phyloP scores from a whole-genome alignment of 2,888 invertebrate species.

The Euzophera pinguis region DNA sequence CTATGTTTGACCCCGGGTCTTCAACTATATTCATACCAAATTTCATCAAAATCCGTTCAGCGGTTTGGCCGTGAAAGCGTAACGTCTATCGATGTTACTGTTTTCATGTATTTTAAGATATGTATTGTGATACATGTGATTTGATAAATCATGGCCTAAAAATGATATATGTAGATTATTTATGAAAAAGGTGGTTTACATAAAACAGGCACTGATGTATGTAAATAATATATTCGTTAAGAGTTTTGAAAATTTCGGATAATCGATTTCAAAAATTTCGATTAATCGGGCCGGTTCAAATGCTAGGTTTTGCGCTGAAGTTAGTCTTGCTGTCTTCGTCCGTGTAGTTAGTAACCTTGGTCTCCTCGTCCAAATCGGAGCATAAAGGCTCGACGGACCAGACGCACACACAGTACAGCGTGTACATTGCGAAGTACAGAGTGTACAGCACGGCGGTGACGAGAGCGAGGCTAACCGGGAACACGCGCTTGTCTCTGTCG shows the following conservation, averaged over 20 bases:
- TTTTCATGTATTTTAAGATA: no score
- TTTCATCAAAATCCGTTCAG: no score
- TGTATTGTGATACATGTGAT: no score
- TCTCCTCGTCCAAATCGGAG: conserved; percentile 25
- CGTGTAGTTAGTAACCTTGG: conserved; percentile 33
- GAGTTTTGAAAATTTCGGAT: no score
- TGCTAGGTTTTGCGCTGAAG: conserved; percentile 17
- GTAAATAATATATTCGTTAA: not conserved
- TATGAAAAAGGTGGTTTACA: no score
- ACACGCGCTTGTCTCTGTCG: conserved; percentile 30
- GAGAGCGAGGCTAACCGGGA: conserved; percentile 39
- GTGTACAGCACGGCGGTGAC: conserved; percentile 46
- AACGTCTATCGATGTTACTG: no score
- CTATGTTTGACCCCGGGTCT: no score
- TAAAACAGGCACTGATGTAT: no score
- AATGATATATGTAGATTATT: no score
- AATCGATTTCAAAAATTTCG: not conserved
- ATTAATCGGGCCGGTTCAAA: not conserved
- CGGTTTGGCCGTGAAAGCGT: no score
- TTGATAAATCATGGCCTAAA: no score
- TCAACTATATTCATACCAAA: no score
- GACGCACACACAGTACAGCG: conserved; percentile 36
- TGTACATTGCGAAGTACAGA: conserved; percentile 42
- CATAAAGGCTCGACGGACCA: conserved; percentile 62
- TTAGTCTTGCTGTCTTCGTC: conserved; percentile 32